Evolutionary conservation across 1,140 invertebrate genomes (phyloP).

Genomic region (Caenorhabditis inopinata): DNA sequence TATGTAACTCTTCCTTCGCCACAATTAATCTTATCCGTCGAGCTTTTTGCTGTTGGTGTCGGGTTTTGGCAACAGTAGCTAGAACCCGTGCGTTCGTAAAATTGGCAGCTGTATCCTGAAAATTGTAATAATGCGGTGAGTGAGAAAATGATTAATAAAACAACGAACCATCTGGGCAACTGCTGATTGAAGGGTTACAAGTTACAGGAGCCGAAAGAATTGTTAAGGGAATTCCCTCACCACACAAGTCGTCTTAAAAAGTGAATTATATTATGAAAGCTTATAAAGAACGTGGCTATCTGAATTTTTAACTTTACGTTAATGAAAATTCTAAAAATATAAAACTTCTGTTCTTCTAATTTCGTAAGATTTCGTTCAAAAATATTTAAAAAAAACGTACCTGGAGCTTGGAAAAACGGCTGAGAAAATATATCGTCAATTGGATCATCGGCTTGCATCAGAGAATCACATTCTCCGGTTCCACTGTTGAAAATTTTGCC

Average conservation of each 20-base stretch:
- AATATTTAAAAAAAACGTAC: slow-evolving; percentile 38
- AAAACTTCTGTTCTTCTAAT: no score
- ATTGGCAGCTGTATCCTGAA: slow-evolving; percentile 62
- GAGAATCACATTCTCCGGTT: slow-evolving; percentile 55
- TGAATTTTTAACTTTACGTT: no score
- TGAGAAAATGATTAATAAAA: not conserved
- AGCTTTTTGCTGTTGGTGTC: slow-evolving; percentile 45
- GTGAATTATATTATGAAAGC: no score
- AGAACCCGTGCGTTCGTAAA: slow-evolving; percentile 63
- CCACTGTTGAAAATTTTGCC: slow-evolving; percentile 60
- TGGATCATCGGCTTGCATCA: slow-evolving; percentile 27
- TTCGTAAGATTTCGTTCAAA: no score
- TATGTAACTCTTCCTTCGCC: slow-evolving; percentile 50
- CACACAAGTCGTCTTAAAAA: slow-evolving; percentile 60
- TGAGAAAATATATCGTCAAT: slow-evolving; percentile 51
- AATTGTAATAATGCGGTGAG: not conserved
- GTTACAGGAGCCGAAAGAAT: slow-evolving; percentile 61
- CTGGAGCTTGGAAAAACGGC: slow-evolving; percentile 63
- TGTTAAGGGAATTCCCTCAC: slow-evolving; percentile 63
- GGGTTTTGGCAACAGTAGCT: slow-evolving; percentile 63
- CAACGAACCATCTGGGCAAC: slow-evolving; percentile 62
- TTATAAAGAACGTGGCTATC: no score
- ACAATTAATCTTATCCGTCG: slow-evolving; percentile 58
- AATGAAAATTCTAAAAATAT: no score
- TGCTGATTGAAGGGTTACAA: slow-evolving; percentile 63